A percentile compares a stretch with the other conserved stretches of the same genome.
Conservation (phyloP, 2,888 invertebrate species). For the Hemaris fuciformis region DNA sequence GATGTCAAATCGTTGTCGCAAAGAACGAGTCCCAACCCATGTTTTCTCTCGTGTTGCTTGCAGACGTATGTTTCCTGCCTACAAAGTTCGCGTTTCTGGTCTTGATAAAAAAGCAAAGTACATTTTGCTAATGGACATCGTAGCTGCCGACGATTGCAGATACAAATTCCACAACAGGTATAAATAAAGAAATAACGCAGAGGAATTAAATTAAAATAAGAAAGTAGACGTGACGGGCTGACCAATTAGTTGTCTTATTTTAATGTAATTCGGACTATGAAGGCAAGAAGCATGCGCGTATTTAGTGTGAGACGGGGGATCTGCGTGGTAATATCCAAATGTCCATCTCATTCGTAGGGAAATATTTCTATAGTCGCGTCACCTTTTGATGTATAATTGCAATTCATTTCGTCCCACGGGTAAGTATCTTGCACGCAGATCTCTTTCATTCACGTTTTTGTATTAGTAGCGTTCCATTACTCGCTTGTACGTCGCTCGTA, state of each 20-base stretch:
- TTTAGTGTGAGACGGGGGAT: conserved; percentile 47
- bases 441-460: conserved; percentile 64
- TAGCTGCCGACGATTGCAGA: conserved; percentile 97
- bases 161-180: conserved; percentile 97
- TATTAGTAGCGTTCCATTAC: conserved; percentile 40
- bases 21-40: conserved; percentile 75
- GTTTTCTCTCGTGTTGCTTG: conserved; percentile 83
- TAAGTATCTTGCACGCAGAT: conserved; percentile 62
- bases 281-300: conserved; percentile 84
- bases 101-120: conserved; percentile 98
- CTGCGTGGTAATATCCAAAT: conserved; percentile 47
- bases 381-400: not conserved
- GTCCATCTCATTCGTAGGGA: not conserved
- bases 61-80: conserved; percentile 99
- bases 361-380: not conserved
- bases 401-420: conserved; percentile 10
- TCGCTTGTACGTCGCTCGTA: conserved; percentile 42
- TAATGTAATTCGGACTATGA: conserved; percentile 75
- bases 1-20: conserved; percentile 77
- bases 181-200: conserved; percentile 57
- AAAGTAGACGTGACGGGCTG: conserved; percentile 46
- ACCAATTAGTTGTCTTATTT: conserved; percentile 66
- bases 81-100: conserved; percentile 97
- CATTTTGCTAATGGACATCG: conserved; percentile 98
- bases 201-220: conserved; percentile 79